A percentile compares a stretch with the other conserved stretches of the same genome.
phyloP scores from a whole-genome alignment of 2,888 invertebrate species.

The Nowickia ferox region DNA sequence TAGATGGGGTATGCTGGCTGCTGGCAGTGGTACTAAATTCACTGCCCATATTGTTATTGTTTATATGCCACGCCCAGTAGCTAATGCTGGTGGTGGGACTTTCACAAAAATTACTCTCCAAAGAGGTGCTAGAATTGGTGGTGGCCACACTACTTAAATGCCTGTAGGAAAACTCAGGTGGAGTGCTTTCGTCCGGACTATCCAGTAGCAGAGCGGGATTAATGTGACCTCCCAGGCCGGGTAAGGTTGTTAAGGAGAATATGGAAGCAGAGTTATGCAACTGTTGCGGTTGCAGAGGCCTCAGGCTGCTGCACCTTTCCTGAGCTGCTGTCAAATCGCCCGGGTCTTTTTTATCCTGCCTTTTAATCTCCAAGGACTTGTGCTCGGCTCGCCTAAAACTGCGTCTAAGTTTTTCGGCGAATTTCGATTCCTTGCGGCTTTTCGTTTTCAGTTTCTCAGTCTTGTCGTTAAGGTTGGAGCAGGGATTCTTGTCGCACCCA shows the following conservation, averaged over 20 bases:
- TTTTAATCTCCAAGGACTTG: constrained; percentile 78
- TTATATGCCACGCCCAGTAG: constrained; percentile 77
- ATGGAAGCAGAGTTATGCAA: constrained; percentile 70
- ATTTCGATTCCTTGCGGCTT: constrained; percentile 77
- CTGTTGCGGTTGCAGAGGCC: constrained; percentile 53
- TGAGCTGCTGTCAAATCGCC: constrained; percentile 75
- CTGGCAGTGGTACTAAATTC: constrained; percentile 77
- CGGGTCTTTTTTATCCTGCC: constrained; percentile 76
- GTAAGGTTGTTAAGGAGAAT: constrained; percentile 75
- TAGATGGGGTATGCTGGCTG: constrained; percentile 52
- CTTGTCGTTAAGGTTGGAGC: constrained; percentile 73
- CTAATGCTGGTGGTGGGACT: constrained; percentile 76
- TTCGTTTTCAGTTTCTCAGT: constrained; percentile 73
- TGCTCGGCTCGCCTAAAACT: constrained; percentile 79
- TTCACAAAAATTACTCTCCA: constrained; percentile 79
- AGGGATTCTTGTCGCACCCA: constrained; percentile 72
- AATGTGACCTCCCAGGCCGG: constrained; percentile 77
- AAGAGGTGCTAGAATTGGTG: constrained; percentile 79
- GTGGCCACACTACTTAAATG: constrained; percentile 80
- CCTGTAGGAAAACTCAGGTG: constrained; percentile 80
- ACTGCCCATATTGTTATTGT: constrained; percentile 79
- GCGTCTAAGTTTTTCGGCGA: constrained; percentile 79
- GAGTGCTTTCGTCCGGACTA: constrained; percentile 81
- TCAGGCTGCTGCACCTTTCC: constrained; percentile 61
- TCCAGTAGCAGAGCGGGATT: constrained; percentile 80